Evolutionary conservation across 2,888 invertebrate species (phyloP), one percentile per base, ranked within the genome.

Genomic region (Conchocele bisecta): DNA sequence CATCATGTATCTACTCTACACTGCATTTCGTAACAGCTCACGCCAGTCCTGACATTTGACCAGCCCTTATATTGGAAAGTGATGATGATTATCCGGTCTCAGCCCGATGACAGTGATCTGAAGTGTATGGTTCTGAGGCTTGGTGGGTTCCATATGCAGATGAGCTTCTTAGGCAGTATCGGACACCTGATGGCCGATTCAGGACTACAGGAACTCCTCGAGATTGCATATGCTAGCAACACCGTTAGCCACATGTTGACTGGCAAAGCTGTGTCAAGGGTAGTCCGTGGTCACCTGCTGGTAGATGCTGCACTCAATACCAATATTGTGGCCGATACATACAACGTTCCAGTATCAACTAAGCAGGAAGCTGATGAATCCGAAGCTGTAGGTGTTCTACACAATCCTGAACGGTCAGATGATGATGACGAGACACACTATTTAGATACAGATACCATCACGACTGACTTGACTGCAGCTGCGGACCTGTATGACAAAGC

Each of bases 81-180:
- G n/a, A n/a, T 37, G 5, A 51, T 24, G 9, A 67, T 79, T 7
- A 51, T 70, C 20, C 7, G 7, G 7, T 44, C 11, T 41, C 48
- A 65, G 17, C 33, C 51, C 7, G 4, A n/a, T 15, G 33, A 50
- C 9, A 75, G 74, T 50, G 11, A 22, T n/a, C 53, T 76, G 39
- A 54, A 59, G 28, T 17, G 9, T 11, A 54, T 68, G 24, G 66
- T 76, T 6, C 33, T 81, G 13, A 9, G 67, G 11, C 68, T 79
- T 28, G 71, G 65, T 24, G 59, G 15, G 15, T 68, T 78, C 50
- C 71, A 78, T 29, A 39, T 44, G n/a, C 28, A 58, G n/a, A 81
- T 76, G 79, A 80, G 76, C 46, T 83, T 76, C 41, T 29, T 82
- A 26, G 72, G 79, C 15, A 60, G 63, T 41, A 84, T n/a, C n/a